A percentile compares a stretch with the other conserved stretches of the same genome.
Conservation (phyloP, 2,888 invertebrate genomes). For the Rhagium mordax region DNA sequence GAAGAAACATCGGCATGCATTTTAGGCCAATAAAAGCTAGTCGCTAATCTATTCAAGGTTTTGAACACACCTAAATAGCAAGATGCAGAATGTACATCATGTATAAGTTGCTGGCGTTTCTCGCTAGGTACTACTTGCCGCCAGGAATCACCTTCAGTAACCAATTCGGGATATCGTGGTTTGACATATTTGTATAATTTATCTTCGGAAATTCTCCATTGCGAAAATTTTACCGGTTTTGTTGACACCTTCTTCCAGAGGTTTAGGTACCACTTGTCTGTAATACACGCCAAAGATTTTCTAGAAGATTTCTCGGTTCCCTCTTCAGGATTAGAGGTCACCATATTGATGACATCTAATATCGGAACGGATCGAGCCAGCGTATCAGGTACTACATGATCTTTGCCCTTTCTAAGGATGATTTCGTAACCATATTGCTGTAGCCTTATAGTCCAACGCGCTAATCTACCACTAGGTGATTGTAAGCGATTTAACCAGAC, state of each 20-base stretch:
- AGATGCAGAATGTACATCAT: not conserved
- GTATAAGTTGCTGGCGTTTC: not conserved
- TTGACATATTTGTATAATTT: conserved; percentile 39
- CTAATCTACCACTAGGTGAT: conserved; percentile 36
- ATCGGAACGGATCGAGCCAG: too few species aligned
- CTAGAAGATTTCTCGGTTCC: not conserved
- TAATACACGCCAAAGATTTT: not conserved
- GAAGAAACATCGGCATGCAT: conserved; percentile 30
- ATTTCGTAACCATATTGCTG: conserved; percentile 40
- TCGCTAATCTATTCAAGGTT: not conserved
- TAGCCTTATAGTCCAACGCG: conserved; percentile 39
- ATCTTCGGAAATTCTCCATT: conserved; percentile 36
- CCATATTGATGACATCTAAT: too few species aligned
- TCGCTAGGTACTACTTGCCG: conserved; percentile 15
- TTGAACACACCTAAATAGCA: conserved; percentile 21
- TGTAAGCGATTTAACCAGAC: conserved; percentile 37
- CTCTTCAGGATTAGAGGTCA: too few species aligned
- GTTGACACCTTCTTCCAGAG: not conserved
- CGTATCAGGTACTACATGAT: conserved; percentile 37
- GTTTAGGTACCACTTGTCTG: conserved; percentile 27
- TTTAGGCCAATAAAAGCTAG: conserved; percentile 35
- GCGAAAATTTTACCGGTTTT: conserved; percentile 31
- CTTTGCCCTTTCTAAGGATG: too few species aligned
- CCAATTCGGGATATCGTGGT: conserved; percentile 24
- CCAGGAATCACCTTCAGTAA: conserved; percentile 8